Percentiles rank a stretch among this genome's conserved stretches.
Evolutionary conservation across 2,888 invertebrate genomes (phyloP).

Genomic region (Thymelicus sylvestris): DNA sequence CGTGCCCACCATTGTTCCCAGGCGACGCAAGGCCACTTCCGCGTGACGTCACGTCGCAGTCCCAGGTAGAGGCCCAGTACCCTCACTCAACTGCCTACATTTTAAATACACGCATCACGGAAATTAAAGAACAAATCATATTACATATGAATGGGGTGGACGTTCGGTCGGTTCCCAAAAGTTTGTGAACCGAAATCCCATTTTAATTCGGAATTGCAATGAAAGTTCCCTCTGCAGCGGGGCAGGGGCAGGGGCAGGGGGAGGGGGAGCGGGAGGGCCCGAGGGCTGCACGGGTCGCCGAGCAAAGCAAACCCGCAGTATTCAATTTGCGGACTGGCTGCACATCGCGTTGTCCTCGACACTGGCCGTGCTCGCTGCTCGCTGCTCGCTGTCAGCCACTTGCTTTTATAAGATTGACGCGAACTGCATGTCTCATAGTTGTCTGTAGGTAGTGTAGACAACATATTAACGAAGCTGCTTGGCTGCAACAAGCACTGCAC

Average conservation of each 20-base stretch:
- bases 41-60: background rate
- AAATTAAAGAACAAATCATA: conserved; percentile 25
- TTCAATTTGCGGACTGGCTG: conserved; percentile 48
- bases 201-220: conserved; percentile 34
- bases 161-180: conserved; percentile 19
- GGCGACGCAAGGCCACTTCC: too few relatives aligned
- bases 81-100: background rate
- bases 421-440: too few relatives aligned
- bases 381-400: too few relatives aligned
- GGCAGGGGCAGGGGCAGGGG: background rate
- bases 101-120: conserved; percentile 15
- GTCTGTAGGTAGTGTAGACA: too few relatives aligned
- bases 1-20: too few relatives aligned
- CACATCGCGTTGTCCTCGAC: conserved; percentile 20
- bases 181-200: conserved; percentile 35
- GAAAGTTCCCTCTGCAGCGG: conserved; percentile 6
- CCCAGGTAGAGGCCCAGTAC: background rate
- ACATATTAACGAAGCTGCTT: too few relatives aligned
- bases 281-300: conserved; percentile 20
- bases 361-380: too few relatives aligned
- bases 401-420: too few relatives aligned
- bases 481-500: too few relatives aligned
- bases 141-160: conserved; percentile 20
- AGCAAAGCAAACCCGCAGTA: conserved; percentile 40
- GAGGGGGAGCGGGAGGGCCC: background rate